phyloP scores from a whole-genome alignment of 37 sponge, comb jelly and placozoan species.

The Aphrocallistes beatrix region DNA sequence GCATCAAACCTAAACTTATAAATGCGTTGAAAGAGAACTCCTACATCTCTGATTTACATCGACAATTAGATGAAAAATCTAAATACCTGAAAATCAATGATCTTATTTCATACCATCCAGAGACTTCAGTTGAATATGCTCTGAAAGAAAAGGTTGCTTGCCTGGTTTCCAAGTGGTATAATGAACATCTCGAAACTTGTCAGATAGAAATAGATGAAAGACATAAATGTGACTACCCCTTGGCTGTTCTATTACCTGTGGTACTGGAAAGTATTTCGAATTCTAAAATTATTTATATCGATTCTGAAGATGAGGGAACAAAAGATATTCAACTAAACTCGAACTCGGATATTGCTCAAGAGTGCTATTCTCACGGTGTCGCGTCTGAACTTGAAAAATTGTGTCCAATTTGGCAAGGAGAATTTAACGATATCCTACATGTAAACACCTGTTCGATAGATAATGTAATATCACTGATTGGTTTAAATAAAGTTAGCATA shows the following conservation, averaged over 20 bases:
- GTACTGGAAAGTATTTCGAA: background rate
- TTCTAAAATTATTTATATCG: background rate
- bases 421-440: background rate
- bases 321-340: background rate
- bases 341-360: background rate
- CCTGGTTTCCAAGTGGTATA: slow-evolving; percentile 5
- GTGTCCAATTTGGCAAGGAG: slow-evolving; percentile 4
- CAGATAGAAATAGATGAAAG: background rate
- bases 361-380: background rate
- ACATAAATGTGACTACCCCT: background rate
- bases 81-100: background rate
- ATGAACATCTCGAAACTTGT: background rate
- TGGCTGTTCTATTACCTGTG: background rate
- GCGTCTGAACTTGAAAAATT: background rate
- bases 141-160: background rate
- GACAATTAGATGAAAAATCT: background rate
- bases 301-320: background rate
- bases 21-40: background rate
- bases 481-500: background rate
- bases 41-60: background rate
- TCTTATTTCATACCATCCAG: background rate
- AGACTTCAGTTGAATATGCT: background rate
- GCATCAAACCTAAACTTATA: background rate
- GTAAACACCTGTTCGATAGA: background rate
- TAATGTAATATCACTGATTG: background rate